Evolutionary conservation across 2,888 invertebrate species (phyloP).

Genomic region (Hydroisotoma schaefferi): DNA sequence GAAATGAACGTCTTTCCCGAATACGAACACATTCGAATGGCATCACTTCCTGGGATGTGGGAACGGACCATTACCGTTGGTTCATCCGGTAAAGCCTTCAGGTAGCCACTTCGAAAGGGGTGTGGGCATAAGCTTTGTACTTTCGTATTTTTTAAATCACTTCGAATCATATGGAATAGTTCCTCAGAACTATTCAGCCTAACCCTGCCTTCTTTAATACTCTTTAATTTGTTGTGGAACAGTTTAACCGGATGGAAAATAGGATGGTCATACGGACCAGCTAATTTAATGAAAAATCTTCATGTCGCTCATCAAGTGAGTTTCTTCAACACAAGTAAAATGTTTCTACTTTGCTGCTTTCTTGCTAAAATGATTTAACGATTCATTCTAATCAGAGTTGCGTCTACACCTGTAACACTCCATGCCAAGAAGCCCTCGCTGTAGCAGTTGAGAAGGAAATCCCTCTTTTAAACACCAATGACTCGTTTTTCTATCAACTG

Average conservation of each 20-base stretch:
- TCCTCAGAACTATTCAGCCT: background rate
- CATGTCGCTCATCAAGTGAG: conserved; percentile 55
- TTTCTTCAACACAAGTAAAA: too few species aligned
- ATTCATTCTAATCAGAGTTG: too few species aligned
- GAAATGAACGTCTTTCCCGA: conserved; percentile 92
- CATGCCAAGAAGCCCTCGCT: conserved; percentile 90
- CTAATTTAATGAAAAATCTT: conserved; percentile 54
- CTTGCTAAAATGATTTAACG: too few species aligned
- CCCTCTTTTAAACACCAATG: conserved; percentile 51
- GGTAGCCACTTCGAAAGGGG: too few species aligned
- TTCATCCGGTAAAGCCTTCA: conserved; percentile 59
- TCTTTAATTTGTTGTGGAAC: conserved; percentile 49
- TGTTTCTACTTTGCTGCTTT: too few species aligned
- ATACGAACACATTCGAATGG: conserved; percentile 81
- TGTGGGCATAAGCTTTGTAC: too few species aligned
- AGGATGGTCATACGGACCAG: conserved; percentile 61
- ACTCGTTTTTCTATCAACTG: conserved; percentile 78
- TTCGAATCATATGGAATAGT: too few species aligned
- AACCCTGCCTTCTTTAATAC: background rate
- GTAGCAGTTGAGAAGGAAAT: conserved; percentile 83
- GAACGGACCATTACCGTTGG: conserved; percentile 61
- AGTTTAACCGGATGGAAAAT: conserved; percentile 60
- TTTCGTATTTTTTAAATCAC: too few species aligned
- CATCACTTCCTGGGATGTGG: conserved; percentile 64
- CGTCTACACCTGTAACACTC: conserved; percentile 79